Evolutionary conservation across 2,797 vertebrate genomes (phyloP), one percentile per base, ranked within the genome.

Genomic region (Schizopygopsis pylzovi): DNA sequence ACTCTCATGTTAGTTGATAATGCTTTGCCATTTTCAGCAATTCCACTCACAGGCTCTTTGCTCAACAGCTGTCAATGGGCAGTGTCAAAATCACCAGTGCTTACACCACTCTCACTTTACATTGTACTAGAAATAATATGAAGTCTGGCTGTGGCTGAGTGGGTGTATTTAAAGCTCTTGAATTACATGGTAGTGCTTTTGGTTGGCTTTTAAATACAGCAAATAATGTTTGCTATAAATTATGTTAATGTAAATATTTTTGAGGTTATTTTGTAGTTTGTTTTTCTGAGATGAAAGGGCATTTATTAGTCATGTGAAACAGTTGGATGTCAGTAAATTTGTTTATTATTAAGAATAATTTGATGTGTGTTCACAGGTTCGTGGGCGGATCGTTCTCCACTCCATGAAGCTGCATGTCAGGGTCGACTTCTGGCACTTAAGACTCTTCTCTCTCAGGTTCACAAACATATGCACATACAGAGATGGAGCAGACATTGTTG

Each of bases 341-440:
- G n/a, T 54, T 68, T 61, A 33, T 33, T 49, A 20, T 65, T 37
- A 65, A 25, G 43, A 67, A 22, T 83, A 37, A 49, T 47, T 16
- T 33, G 6, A 75, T 68, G 45, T 83, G 59, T 79, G 71, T 83
- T 75, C 76, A 84, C 90, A 99, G 98, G 98, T 61, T 98, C 98
- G 33, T 99, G 98, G 98, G 98, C 97, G 85, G 98, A 99, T 92
- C 95, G 97, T 68, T 98, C 98, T 79, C 98, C 98, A 25, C 95
- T 99, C 28, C 98, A 99, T 90, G 98, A 99, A 92, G 98, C 97
- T 80, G 98, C 98, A 25, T 97, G 97, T 90, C 97, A 99, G 92
- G 98, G 98, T 88, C 97, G 98, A 70, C 96, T 99, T 77, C 96
- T 99, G 77, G 96, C 96, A 79, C 93, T 99, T 65, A 97, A 95